Conservation (phyloP, 1,140 invertebrate species). For the Orchesella cincta region DNA sequence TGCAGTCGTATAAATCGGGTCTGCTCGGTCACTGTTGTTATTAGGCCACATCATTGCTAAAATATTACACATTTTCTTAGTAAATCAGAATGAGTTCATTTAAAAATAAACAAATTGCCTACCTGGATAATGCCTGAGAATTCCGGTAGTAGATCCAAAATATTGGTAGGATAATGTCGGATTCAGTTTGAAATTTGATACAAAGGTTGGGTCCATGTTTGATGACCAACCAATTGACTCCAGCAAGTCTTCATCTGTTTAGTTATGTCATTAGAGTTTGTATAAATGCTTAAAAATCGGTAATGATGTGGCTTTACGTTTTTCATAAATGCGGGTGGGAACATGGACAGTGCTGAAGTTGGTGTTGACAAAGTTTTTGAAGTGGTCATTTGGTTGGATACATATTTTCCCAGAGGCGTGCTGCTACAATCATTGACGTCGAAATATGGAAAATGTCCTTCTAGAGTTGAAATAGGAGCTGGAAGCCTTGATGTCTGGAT, state of each 20-base stretch:
- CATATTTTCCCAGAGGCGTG: constrained; percentile 60
- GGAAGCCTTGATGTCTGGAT: constrained; percentile 16
- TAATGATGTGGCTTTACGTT: constrained; percentile 71
- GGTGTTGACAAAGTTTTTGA: constrained; percentile 81
- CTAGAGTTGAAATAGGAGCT: constrained; percentile 56
- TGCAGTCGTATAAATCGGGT: constrained; percentile 81
- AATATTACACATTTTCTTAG: background rate
- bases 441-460: constrained; percentile 47
- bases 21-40: constrained; percentile 53
- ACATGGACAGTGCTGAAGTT: constrained; percentile 85
- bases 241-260: constrained; percentile 62
- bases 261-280: background rate
- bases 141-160: constrained; percentile 89
- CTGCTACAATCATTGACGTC: constrained; percentile 31
- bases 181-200: constrained; percentile 81
- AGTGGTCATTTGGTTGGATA: constrained; percentile 76
- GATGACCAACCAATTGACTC: constrained; percentile 85
- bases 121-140: constrained; percentile 90
- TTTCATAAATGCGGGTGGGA: constrained; percentile 89
- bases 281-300: background rate
- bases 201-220: constrained; percentile 78
- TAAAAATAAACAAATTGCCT: constrained; percentile 44
- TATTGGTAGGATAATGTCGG: constrained; percentile 92
- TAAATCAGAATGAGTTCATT: background rate
- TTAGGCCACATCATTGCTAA: constrained; percentile 66